These are phyloP conservation scores for Tetranychus truncatus DNA, from an alignment of 2,888 invertebrate genomes.

Conservation along the genomic window DNA sequence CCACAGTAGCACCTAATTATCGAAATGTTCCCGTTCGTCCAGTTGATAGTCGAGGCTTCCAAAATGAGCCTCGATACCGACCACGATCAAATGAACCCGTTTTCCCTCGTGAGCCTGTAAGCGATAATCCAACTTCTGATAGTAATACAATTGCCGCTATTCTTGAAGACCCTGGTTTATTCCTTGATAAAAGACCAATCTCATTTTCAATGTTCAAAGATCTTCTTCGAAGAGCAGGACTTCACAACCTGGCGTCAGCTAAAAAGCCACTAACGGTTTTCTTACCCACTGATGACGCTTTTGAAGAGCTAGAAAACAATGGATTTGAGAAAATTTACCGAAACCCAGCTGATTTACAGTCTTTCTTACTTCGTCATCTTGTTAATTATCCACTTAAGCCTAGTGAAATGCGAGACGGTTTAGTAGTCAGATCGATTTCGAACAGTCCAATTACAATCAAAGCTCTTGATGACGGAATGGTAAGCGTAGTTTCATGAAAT, in stretches of 20 bases:
- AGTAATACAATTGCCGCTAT: conserved; percentile 22
- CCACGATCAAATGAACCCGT: not conserved
- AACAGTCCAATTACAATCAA: conserved; percentile 22
- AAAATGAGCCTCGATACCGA: not conserved
- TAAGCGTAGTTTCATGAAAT: conserved; percentile 4
- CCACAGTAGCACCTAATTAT: not conserved
- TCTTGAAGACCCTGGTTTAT: conserved; percentile 23
- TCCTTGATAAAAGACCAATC: conserved; percentile 23
- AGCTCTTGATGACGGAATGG: conserved; percentile 23
- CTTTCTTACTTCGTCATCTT: conserved; percentile 17
- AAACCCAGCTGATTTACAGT: conserved; percentile 9
- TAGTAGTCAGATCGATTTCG: conserved; percentile 15
- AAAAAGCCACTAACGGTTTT: conserved; percentile 23
- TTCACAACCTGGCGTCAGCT: conserved; percentile 17
- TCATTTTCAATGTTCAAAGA: conserved; percentile 21
- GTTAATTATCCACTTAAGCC: conserved; percentile 12
- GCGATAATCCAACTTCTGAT: not conserved
- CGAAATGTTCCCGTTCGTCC: not conserved
- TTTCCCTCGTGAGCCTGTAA: not conserved
- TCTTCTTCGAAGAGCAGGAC: conserved; percentile 23
- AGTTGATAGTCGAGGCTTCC: not conserved
- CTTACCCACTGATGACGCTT: conserved; percentile 27
- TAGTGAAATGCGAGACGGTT: conserved; percentile 11
- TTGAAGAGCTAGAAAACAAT: conserved; percentile 22
- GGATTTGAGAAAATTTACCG: conserved; percentile 19